Percentiles rank a stretch among this genome's conserved stretches.
Conservation (phyloP, 2,113 vertebrate species). For the Atlantisia rogersi region DNA sequence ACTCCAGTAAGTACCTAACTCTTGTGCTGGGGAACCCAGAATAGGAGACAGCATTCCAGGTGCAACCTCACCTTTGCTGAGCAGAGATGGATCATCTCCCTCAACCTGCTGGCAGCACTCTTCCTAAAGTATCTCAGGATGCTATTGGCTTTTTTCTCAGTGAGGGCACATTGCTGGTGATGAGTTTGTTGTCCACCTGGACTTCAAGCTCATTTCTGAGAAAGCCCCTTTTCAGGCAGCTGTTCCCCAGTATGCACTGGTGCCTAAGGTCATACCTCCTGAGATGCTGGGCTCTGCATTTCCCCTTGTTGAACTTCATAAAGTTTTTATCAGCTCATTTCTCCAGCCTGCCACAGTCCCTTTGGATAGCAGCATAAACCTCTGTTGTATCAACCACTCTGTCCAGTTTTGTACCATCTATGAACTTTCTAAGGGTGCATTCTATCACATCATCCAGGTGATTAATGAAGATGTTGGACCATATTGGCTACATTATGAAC, state of each 20-base stretch:
- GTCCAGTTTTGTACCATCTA: not conserved
- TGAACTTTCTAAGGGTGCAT: not conserved
- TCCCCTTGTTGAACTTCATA: not conserved
- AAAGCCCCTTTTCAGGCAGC: not conserved
- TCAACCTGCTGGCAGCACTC: not conserved
- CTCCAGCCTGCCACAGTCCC: accelerated
- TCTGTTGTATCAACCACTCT: not conserved
- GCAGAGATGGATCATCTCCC: not conserved
- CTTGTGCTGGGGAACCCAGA: not conserved
- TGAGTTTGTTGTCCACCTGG: not conserved
- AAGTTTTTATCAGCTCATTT: not conserved
- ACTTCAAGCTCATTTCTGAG: not conserved
- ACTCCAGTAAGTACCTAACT: not conserved
- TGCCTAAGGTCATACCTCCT: not conserved
- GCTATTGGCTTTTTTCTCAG: not conserved
- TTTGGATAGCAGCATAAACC: not conserved
- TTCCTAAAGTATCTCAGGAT: not conserved
- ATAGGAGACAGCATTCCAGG: not conserved
- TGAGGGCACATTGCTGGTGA: not conserved
- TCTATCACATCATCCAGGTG: not conserved
- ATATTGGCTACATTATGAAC: not conserved
- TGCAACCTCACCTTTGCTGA: not conserved
- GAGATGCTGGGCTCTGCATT: not conserved
- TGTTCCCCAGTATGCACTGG: not conserved
- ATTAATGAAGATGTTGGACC: not conserved